These are phyloP conservation scores for Crotalus tigris DNA, from an alignment of 2,113 vertebrate species.

Conservation along the genomic window DNA sequence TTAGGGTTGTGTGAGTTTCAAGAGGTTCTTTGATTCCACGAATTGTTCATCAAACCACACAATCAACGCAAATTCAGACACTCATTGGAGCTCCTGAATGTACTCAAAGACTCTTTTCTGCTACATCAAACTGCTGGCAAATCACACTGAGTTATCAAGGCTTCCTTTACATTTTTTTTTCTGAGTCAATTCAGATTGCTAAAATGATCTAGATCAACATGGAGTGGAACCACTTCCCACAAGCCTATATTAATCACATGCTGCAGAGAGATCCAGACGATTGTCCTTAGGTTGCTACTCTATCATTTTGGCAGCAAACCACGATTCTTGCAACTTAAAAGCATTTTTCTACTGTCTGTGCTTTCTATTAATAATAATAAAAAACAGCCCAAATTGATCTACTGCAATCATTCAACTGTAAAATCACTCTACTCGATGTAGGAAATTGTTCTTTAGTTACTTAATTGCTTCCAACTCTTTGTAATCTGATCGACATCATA, in stretches of 20 bases:
- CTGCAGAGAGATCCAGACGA: neutral
- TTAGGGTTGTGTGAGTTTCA: neutral
- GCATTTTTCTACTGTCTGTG: neutral
- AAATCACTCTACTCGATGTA: neutral
- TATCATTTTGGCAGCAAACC: neutral
- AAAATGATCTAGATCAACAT: neutral
- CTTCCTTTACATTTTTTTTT: neutral
- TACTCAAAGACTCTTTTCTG: neutral
- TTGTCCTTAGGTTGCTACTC: neutral
- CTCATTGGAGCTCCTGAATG: neutral
- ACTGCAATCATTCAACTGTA: neutral
- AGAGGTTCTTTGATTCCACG: neutral
- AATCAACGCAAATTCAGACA: neutral
- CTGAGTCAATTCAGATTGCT: neutral
- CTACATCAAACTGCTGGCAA: neutral
- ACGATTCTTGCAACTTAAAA: neutral
- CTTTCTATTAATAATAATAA: neutral
- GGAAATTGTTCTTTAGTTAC: neutral
- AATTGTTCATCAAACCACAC: neutral
- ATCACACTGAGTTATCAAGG: neutral
- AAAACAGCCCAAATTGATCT: neutral
- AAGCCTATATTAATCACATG: neutral
- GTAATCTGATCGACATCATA: neutral
- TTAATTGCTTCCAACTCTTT: neutral
- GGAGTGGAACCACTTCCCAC: neutral